phyloP scores from a whole-genome alignment of 2,113 vertebrate genomes.

The Mustelus asterias region DNA sequence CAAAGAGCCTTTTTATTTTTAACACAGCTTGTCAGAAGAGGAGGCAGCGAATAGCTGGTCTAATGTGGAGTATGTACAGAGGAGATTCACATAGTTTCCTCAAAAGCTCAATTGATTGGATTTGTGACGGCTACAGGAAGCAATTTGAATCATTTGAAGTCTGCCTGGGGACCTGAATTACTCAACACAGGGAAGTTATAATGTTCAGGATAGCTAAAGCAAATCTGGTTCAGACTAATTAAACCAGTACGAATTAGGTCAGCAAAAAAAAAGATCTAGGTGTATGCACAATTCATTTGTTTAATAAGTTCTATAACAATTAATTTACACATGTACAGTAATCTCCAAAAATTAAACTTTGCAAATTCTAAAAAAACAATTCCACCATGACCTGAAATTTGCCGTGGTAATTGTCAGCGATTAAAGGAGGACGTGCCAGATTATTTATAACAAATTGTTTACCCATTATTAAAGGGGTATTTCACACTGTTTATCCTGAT shows the following conservation, averaged over 20 bases:
- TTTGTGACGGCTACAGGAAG: constrained; percentile 35
- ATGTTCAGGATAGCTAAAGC: constrained; percentile 7
- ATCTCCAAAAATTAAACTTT: constrained; percentile 30
- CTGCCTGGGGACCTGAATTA: constrained; percentile 34
- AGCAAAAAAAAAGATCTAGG: constrained; percentile 9
- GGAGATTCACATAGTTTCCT: constrained; percentile 8
- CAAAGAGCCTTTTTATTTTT: constrained; percentile 32
- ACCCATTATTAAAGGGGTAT: neutral
- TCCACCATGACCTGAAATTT: neutral
- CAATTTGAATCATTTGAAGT: constrained; percentile 35
- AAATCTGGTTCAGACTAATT: constrained; percentile 33
- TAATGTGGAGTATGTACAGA: constrained; percentile 19
- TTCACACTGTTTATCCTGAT: neutral
- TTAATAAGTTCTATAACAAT: constrained; percentile 34
- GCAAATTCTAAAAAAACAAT: constrained; percentile 17
- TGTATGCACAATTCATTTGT: constrained; percentile 32
- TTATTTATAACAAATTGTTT: neutral
- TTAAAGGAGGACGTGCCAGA: neutral
- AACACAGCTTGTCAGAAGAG: constrained; percentile 10
- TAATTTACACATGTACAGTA: constrained; percentile 23
- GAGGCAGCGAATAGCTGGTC: constrained; percentile 17
- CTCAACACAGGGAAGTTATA: constrained; percentile 31
- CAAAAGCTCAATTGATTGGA: constrained; percentile 25
- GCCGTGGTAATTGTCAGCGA: no score
- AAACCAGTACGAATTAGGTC: constrained; percentile 34